Conservation (phyloP, 2,797 vertebrate species). For the Miichthys miiuy region DNA sequence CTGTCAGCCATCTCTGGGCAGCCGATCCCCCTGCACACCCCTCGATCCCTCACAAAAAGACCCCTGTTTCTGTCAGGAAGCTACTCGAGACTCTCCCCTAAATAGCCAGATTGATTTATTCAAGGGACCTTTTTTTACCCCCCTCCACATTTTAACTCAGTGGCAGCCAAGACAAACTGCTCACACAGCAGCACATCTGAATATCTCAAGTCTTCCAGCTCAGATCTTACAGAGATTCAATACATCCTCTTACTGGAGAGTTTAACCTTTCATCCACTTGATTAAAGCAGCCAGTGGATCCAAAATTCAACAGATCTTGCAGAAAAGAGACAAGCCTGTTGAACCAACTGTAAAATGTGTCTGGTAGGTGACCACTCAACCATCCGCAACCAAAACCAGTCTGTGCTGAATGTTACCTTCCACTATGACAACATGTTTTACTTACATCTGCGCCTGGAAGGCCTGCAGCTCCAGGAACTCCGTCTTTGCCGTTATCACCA, state of each 20-base stretch:
- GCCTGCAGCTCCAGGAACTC: constrained; percentile 88
- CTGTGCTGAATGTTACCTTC: neutral
- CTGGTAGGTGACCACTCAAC: neutral
- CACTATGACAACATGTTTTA: constrained; percentile 48
- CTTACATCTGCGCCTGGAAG: constrained; percentile 93
- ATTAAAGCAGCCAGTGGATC: neutral
- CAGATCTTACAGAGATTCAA: constrained; percentile 42
- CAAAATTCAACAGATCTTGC: neutral
- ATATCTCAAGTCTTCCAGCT: constrained; percentile 25
- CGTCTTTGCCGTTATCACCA: constrained; percentile 90
- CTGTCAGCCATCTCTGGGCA: constrained; percentile 52
- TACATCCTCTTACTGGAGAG: constrained; percentile 25
- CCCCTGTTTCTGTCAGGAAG: constrained; percentile 80
- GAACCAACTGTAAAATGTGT: neutral
- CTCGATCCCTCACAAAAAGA: constrained; percentile 74
- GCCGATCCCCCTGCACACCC: constrained; percentile 9
- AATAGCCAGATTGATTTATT: constrained; percentile 71
- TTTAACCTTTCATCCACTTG: neutral
- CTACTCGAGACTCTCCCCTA: constrained; percentile 60
- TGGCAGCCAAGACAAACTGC: constrained; percentile 66
- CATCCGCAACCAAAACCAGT: neutral
- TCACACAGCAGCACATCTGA: constrained; percentile 58
- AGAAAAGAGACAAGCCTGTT: neutral
- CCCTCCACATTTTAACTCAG: constrained; percentile 1
- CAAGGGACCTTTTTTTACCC: constrained; percentile 17